Conservation (phyloP, 2,797 vertebrate species). For the Pitangus sulphuratus region DNA sequence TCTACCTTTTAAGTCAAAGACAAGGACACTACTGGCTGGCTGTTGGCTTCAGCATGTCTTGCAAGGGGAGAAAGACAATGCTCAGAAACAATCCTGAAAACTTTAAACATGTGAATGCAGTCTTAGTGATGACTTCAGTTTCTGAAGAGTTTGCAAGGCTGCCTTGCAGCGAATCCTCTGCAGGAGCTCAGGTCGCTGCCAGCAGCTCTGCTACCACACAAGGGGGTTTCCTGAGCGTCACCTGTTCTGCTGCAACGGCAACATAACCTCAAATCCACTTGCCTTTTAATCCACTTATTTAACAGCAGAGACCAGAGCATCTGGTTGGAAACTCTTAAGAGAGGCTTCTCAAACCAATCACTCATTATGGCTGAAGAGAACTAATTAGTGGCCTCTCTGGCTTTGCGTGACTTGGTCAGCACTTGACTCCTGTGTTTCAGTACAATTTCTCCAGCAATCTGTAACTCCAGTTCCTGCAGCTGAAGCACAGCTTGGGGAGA, state of each 20-base stretch:
- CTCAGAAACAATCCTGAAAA: background rate
- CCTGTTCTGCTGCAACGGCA: background rate
- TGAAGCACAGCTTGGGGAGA: slow-evolving; percentile 47
- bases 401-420: slow-evolving; percentile 25
- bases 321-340: slow-evolving; percentile 5
- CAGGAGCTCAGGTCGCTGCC: background rate
- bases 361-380: background rate
- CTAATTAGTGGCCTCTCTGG: slow-evolving; percentile 8
- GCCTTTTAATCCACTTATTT: slow-evolving; percentile 1
- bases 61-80: background rate
- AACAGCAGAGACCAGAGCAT: slow-evolving; percentile 28
- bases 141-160: background rate
- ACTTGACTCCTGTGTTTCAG: background rate
- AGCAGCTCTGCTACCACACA: background rate
- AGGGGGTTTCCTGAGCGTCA: background rate
- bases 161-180: background rate
- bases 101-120: background rate
- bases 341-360: slow-evolving; percentile 23
- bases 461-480: slow-evolving; percentile 14
- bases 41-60: background rate
- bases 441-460: slow-evolving; percentile 7
- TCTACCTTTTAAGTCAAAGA: background rate
- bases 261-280: background rate
- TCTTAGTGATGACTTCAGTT: background rate
- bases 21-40: background rate